Evolutionary conservation across 2,113 vertebrate species (phyloP).

Genomic region (Urocolius indicus): DNA sequence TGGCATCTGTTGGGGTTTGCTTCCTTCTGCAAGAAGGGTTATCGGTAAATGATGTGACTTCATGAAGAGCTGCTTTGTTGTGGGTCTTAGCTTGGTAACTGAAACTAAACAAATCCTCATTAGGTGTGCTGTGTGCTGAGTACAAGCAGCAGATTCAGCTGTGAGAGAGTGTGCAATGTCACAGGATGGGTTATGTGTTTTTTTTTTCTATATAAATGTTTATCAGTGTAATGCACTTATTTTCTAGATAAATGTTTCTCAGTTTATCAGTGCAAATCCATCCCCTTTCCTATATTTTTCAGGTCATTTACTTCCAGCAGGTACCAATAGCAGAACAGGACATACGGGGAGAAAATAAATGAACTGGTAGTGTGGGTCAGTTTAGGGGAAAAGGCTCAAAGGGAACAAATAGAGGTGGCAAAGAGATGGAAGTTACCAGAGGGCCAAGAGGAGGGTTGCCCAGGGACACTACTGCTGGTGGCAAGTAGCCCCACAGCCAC

Average conservation of each 20-base stretch:
- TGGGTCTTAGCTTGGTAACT: background rate
- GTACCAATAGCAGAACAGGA: background rate
- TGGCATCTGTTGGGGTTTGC: too few species aligned
- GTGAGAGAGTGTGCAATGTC: too few species aligned
- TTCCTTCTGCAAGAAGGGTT: background rate
- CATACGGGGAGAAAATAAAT: background rate
- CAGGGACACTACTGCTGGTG: too few species aligned
- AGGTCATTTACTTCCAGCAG: too few species aligned
- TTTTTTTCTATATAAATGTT: too few species aligned
- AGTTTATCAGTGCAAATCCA: background rate
- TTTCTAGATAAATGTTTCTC: too few species aligned
- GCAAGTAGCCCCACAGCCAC: too few species aligned
- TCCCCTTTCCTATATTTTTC: background rate
- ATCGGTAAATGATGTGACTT: background rate
- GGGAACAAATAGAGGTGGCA: accelerated
- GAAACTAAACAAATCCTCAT: background rate
- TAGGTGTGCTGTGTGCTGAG: accelerated
- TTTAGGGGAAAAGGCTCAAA: background rate
- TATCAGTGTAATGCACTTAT: too few species aligned
- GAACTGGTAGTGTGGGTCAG: background rate
- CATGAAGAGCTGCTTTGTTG: background rate
- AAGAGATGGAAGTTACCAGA: background rate
- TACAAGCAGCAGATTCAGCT: background rate
- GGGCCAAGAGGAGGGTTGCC: too few species aligned
- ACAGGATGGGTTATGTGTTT: too few species aligned